These are phyloP conservation scores for Hydrolagus colliei DNA, from an alignment of 2,797 vertebrate genomes.

Conservation along the genomic window DNA sequence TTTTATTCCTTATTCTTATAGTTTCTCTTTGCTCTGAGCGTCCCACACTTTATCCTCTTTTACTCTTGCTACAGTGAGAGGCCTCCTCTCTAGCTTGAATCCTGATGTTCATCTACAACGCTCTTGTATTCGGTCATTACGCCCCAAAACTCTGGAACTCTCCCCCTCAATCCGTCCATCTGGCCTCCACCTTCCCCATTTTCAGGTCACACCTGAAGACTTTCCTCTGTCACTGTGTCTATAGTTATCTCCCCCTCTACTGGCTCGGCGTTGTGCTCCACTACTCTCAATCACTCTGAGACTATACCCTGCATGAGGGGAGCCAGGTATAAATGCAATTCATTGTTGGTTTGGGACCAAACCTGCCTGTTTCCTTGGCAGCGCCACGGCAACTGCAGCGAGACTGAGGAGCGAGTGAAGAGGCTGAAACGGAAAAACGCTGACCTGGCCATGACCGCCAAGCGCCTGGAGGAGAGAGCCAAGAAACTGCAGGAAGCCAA, in stretches of 20 bases:
- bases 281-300: too few species aligned
- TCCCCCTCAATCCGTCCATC: too few species aligned
- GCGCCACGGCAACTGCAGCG: conserved; percentile 88
- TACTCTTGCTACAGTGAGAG: conserved; percentile 28
- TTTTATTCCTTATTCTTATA: too few species aligned
- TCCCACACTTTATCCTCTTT: too few species aligned
- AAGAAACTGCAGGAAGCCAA: conserved; percentile 93
- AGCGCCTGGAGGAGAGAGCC: conserved; percentile 90
- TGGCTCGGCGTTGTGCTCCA: too few species aligned
- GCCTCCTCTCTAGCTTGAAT: background rate
- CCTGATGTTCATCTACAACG: background rate
- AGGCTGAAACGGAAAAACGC: conserved; percentile 89
- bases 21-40: too few species aligned
- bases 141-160: background rate
- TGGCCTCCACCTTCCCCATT: too few species aligned
- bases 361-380: conserved; percentile 43
- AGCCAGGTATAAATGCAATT: too few species aligned
- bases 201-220: too few species aligned
- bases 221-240: too few species aligned
- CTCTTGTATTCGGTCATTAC: background rate
- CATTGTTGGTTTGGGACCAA: conserved; percentile 21
- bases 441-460: conserved; percentile 87
- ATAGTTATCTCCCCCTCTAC: background rate
- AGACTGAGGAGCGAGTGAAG: conserved; percentile 93
- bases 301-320: too few species aligned